Percentiles rank a stretch among this genome's conserved stretches.
Conservation (phyloP, 2,113 vertebrate genomes). For the Gopherus evgoodei region DNA sequence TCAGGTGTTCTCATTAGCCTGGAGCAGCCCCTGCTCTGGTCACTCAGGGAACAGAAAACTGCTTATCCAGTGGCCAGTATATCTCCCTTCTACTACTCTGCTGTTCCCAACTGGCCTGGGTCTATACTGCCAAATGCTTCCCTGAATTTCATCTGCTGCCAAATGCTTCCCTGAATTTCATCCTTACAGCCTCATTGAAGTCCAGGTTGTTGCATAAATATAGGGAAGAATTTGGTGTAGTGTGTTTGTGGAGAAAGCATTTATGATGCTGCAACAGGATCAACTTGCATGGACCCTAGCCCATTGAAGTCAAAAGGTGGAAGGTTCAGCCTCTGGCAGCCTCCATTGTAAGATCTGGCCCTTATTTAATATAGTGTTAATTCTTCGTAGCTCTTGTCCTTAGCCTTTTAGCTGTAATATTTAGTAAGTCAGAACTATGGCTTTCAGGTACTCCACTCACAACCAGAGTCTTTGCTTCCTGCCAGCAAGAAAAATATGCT, state of each 20-base stretch:
- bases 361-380: neutral
- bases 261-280: neutral
- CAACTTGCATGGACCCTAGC: neutral
- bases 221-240: neutral
- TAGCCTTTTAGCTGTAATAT: neutral
- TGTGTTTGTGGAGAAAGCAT: neutral
- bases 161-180: neutral
- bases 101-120: too few species aligned
- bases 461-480: neutral
- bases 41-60: too few species aligned
- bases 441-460: neutral
- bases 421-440: neutral
- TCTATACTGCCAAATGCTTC: too few species aligned
- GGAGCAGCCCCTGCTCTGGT: too few species aligned
- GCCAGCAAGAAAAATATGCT: neutral
- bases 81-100: too few species aligned
- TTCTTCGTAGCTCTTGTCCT: neutral
- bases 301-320: neutral
- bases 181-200: neutral
- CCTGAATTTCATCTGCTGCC: neutral
- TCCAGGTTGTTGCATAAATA: neutral
- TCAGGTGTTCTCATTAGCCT: too few species aligned
- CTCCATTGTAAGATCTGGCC: neutral
- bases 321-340: fast-evolving
- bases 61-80: too few species aligned